Evolutionary conservation across 2,113 vertebrate genomes (phyloP).

Genomic region (Neogobius melanostomus): DNA sequence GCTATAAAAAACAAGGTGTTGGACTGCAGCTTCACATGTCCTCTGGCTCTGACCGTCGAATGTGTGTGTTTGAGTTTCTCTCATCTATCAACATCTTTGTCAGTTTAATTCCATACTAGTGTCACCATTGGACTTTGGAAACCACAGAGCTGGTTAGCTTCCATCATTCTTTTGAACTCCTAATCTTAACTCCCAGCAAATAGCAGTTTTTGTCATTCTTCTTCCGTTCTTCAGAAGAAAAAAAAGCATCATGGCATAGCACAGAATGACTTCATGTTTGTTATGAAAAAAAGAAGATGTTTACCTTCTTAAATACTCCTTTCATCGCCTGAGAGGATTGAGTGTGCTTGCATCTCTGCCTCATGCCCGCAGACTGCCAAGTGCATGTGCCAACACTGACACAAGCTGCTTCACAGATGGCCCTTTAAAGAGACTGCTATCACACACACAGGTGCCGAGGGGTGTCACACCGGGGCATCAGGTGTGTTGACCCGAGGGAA

Average conservation of each 20-base stretch:
- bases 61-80: constrained; percentile 8
- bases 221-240: too few species aligned
- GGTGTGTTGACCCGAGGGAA: constrained; percentile 11
- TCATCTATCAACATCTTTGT: neutral
- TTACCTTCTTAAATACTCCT: constrained; percentile 36
- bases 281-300: constrained; percentile 19
- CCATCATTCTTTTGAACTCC: too few species aligned
- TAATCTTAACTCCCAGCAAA: too few species aligned
- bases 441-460: neutral
- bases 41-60: constrained; percentile 18
- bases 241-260: too few species aligned
- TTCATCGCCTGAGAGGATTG: constrained; percentile 29
- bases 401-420: constrained; percentile 38
- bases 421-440: constrained; percentile 36
- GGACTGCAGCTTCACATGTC: constrained; percentile 22
- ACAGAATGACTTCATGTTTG: too few species aligned
- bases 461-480: constrained; percentile 11
- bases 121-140: constrained; percentile 3
- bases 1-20: neutral
- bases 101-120: constrained; percentile 19
- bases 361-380: constrained; percentile 20
- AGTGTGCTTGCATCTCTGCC: constrained; percentile 11
- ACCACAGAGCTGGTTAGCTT: too few species aligned
- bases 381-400: constrained; percentile 18
- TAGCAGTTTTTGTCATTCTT: too few species aligned